These are phyloP conservation scores for Hirtodrosophila confusa DNA, from an alignment of 2,888 invertebrate genomes.

Conservation along the genomic window DNA sequence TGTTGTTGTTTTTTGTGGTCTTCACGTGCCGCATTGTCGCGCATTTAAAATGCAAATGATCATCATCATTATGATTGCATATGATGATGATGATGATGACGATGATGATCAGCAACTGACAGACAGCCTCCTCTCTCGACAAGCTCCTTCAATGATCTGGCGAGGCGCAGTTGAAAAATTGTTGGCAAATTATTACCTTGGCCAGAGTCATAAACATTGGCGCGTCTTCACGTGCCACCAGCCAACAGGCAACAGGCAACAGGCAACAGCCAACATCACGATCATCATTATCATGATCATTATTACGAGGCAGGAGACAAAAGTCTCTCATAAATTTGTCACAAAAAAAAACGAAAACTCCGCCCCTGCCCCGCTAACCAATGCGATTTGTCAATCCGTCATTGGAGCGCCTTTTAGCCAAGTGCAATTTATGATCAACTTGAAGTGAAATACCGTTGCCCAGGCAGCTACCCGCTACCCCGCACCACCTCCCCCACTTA, in stretches of 20 bases:
- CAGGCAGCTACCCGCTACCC: neutral
- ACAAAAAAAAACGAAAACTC: constrained; percentile 35
- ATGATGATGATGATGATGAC: constrained; percentile 58
- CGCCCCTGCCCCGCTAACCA: constrained; percentile 4
- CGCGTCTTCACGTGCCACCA: constrained; percentile 73
- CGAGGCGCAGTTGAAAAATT: constrained; percentile 45
- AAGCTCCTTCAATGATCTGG: too few relatives aligned
- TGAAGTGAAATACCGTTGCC: constrained; percentile 19
- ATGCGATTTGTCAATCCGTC: constrained; percentile 76
- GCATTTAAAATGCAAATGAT: constrained; percentile 80
- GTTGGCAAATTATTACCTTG: constrained; percentile 79
- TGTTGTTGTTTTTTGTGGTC: constrained; percentile 3
- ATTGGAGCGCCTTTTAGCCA: constrained; percentile 72
- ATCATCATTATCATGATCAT: constrained; percentile 30
- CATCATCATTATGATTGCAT: constrained; percentile 77
- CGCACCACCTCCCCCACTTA: neutral
- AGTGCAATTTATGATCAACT: constrained; percentile 60
- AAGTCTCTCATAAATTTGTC: constrained; percentile 76
- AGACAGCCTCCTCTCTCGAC: constrained; percentile 22
- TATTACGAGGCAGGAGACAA: constrained; percentile 43
- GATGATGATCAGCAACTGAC: constrained; percentile 33
- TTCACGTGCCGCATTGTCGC: constrained; percentile 65
- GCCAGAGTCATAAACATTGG: constrained; percentile 71
- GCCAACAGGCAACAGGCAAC: neutral
- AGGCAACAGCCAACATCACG: constrained; percentile 1